Evolutionary conservation across 1,140 invertebrate genomes (phyloP), one percentile per base, ranked within the genome.

Genomic region (Coenobita brevimanus): DNA sequence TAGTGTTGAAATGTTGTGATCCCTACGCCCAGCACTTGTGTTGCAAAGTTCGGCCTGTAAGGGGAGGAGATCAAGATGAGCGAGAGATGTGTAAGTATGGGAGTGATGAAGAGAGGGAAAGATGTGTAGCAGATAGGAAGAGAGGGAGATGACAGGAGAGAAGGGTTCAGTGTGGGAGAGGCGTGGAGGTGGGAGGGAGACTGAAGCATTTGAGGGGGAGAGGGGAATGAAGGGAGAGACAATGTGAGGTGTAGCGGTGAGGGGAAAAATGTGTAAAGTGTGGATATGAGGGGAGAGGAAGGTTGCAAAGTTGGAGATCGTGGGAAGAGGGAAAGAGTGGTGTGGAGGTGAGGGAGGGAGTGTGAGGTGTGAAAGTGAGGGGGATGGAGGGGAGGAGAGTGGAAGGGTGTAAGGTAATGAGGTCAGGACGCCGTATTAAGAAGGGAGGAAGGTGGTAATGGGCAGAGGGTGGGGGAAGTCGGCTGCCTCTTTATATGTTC

Each of bases 161-260:
- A 76, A 38, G 46, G 73, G 46, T 24, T 43, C 33, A 71, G 67
- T 38, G 67, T 38, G 67, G 41, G 67, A 71, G 67, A 71, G 67
- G 41, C 33, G 46, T 24, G 46, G 41, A 76, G 73, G 24, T 24
- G 46, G 73, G 24, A 46, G 43, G 73, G 24, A 46, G 46, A 38
- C 10, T 30, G 46, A 46, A 76, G 73, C 27, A 46, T 21, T 30
- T 27, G 41, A 76, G 73, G 46, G 41, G 46, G 73, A 43, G 73
- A 76, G 73, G 46, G 73, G 73, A 43, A 46, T 27, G 73, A 76
- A 46, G 46, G 73, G 43, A 24, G 43, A 38, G 46, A 46, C 33
- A 43, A 38, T 41, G 27, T 30, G 38, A 76, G 73, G 41, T 38
- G 27, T 24, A 24, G 38, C 27, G 41, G 38, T 24, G 38, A 38